Base-by-base conservation (phyloP, 2,888 invertebrate species). In the Thereva nobilitata region DNA sequence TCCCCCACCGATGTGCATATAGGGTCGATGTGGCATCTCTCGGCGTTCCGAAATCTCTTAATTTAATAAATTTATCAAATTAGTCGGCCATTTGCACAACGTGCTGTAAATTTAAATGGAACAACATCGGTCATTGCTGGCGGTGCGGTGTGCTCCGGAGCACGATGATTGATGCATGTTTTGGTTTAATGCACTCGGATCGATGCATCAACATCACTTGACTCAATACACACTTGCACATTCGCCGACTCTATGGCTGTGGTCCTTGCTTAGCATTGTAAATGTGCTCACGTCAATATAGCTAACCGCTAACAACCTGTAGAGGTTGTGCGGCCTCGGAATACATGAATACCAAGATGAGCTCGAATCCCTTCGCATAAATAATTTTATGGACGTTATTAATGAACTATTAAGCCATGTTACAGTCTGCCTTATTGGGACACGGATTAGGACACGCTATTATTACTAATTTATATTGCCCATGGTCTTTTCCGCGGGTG, bases 1-100 rank as follows among this genome's bases (percentile, higher is more conserved):
- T 23, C 50, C 38, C 50, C 23, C 49, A 34, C 61, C 12, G 50
- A 61, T 61, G 37, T 49, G 23, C 34, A 12, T 41, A 50, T 35
- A 41, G 50, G 45, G n/a, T 23, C 41, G 38, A 41, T 42, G 12
- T 50, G 10, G 50, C 12, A 23, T 50, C 34, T 50, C 50, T 40
- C 35, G 50, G 37, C 12, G 40, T 50, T 40, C 38, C 50, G 41
- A 61, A 61, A 61, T 61, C 49, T 61, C 61, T 61, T 61, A 70
- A 70, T 71, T 72, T 71, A 72, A 72, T 72, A 71, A 72, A 71
- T 72, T 72, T 71, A 72, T 71, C 72, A 72, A 72, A 72, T 72
- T 72, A 71, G 70, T 67, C 66, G 70, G 67, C 66, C 68, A 71
- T 70, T 72, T 72, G 71, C 71, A 68, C 69, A 72, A 72, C 72